A percentile compares a stretch with the other conserved stretches of the same genome.
Conservation (phyloP, 92 coral and sea anemone species). For the Galaxea fascicularis region DNA sequence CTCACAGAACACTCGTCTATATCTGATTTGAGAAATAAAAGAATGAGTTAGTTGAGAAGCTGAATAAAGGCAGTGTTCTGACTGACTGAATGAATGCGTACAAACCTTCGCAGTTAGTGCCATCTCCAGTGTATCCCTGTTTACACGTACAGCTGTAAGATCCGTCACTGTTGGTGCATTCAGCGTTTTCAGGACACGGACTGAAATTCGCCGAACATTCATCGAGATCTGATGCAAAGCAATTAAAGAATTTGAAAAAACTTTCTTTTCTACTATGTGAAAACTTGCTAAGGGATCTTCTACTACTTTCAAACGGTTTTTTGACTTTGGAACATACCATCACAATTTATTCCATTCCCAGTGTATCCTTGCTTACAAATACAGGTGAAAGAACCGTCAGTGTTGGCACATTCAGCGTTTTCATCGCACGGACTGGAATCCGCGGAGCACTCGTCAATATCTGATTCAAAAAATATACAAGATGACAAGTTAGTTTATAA, state of each 20-base stretch:
- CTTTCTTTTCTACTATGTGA: too few species aligned
- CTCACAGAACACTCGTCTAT: constrained; percentile 12
- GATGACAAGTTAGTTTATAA: neutral
- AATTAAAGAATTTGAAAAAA: neutral
- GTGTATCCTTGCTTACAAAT: constrained; percentile 53
- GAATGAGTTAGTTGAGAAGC: neutral
- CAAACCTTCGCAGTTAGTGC: constrained; percentile 51
- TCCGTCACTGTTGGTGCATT: constrained; percentile 66
- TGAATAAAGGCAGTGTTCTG: too few species aligned
- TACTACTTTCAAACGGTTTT: too few species aligned
- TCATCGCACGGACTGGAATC: constrained; percentile 20
- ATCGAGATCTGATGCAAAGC: constrained; percentile 34
- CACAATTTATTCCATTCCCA: constrained; percentile 58
- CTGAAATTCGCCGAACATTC: constrained; percentile 59
- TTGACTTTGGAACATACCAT: constrained; percentile 9
- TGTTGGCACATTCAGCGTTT: constrained; percentile 17
- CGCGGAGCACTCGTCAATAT: constrained; percentile 4
- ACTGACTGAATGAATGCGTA: neutral
- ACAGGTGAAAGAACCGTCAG: constrained; percentile 50
- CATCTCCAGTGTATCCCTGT: constrained; percentile 71
- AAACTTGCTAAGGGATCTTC: too few species aligned
- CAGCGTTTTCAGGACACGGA: constrained; percentile 56
- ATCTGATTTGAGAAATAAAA: neutral
- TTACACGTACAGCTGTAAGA: constrained; percentile 69
- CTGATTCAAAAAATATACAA: neutral